Conservation (phyloP, 2,797 vertebrate genomes). For the Cyclura pinguis region DNA sequence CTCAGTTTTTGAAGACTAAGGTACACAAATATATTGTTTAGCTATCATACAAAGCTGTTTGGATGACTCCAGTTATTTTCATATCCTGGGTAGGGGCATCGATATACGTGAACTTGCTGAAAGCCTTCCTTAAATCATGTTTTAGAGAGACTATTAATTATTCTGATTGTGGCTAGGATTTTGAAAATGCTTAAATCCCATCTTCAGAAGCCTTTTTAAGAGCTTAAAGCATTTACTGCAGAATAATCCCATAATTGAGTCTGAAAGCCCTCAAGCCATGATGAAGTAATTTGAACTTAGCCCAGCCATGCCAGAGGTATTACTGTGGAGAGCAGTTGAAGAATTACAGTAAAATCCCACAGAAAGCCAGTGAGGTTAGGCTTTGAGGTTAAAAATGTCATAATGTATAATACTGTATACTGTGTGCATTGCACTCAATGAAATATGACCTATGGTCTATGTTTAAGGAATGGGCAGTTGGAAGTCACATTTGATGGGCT, state of each 20-base stretch:
- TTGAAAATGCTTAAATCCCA: slow-evolving; percentile 34
- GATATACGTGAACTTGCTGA: neutral
- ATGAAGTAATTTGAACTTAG: slow-evolving; percentile 21
- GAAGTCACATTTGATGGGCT: neutral
- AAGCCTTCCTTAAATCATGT: neutral
- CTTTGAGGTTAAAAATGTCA: slow-evolving; percentile 17
- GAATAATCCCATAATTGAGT: slow-evolving; percentile 36
- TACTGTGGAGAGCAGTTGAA: neutral
- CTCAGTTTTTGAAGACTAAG: neutral
- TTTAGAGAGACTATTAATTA: slow-evolving; percentile 31
- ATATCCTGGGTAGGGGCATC: neutral
- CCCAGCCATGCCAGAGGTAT: slow-evolving; percentile 10
- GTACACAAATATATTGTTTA: neutral
- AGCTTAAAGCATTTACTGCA: slow-evolving; percentile 29
- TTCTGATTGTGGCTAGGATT: slow-evolving; percentile 31
- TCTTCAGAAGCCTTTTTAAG: slow-evolving; percentile 29
- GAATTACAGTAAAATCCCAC: neutral
- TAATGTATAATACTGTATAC: neutral
- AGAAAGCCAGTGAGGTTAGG: neutral
- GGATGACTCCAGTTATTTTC: neutral
- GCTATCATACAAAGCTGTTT: neutral
- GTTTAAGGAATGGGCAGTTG: neutral
- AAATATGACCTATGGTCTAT: neutral
- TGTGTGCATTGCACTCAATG: neutral
- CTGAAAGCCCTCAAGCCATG: slow-evolving; percentile 23